A percentile compares a stretch with the other conserved stretches of the same genome.
phyloP scores from a whole-genome alignment of 2,888 invertebrate genomes.

The Bugulina stolonifera region DNA sequence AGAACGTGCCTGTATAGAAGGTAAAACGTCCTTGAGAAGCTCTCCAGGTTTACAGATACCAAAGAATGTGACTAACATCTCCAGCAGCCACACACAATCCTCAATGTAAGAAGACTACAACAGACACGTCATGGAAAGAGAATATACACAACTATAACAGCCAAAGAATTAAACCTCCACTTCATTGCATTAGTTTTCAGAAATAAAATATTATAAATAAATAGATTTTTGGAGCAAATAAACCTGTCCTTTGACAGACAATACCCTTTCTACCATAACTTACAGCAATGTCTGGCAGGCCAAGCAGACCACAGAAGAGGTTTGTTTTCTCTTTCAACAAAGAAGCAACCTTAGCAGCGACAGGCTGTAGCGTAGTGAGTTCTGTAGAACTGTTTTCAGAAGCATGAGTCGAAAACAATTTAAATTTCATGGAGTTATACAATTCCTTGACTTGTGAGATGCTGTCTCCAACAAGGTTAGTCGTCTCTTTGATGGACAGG shows the following conservation, averaged over 20 bases:
- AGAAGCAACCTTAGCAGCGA: background rate
- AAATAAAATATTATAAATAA: background rate
- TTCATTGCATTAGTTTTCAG: too few species aligned
- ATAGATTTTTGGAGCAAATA: background rate
- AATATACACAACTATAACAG: too few species aligned
- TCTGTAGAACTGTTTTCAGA: background rate
- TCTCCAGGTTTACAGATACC: background rate
- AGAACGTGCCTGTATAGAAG: too few species aligned
- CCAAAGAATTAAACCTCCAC: too few species aligned
- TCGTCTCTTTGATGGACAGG: too few species aligned
- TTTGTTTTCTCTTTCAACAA: background rate
- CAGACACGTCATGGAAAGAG: too few species aligned
- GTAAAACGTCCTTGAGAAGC: background rate
- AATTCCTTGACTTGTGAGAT: background rate
- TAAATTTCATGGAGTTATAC: conserved; percentile 1
- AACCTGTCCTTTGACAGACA: background rate
- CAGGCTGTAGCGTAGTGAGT: background rate
- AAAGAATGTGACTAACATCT: background rate
- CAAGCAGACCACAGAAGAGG: background rate
- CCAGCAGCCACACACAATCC: background rate
- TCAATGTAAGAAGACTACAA: background rate
- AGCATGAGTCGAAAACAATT: background rate
- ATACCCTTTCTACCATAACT: background rate
- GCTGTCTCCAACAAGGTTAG: too few species aligned
- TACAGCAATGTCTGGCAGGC: background rate